Evolutionary conservation across 2,797 vertebrate genomes (phyloP).

Genomic region (Morelia viridis): DNA sequence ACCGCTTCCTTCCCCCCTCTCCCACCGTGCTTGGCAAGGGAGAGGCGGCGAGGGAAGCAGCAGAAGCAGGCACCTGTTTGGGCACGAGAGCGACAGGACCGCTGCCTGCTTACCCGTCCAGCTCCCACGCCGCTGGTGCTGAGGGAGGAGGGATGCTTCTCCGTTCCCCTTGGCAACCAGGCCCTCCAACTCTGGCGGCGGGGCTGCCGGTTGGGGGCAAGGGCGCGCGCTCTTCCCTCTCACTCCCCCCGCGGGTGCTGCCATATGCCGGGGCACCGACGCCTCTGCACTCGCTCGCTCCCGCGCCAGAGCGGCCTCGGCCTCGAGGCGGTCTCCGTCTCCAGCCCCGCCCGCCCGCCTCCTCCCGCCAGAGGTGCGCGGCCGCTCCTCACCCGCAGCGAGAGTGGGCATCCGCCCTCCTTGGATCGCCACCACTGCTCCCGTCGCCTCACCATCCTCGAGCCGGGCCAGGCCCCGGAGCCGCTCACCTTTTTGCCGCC

Average conservation of each 20-base stretch:
- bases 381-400: neutral
- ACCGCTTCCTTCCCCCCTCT: neutral
- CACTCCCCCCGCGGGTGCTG: neutral
- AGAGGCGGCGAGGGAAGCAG: neutral
- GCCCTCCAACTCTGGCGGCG: neutral
- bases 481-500: conserved; percentile 36
- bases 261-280: neutral
- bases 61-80: conserved; percentile 20
- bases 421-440: neutral
- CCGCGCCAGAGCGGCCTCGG: conserved; percentile 35
- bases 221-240: neutral
- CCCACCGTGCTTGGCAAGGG: neutral
- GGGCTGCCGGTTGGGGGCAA: neutral
- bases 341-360: neutral
- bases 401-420: neutral
- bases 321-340: neutral
- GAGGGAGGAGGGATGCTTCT: conserved; percentile 28
- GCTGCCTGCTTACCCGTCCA: conserved; percentile 14
- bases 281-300: neutral
- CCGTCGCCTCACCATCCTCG: neutral
- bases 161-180: conserved; percentile 34
- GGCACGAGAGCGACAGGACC: neutral
- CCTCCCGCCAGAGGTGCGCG: neutral
- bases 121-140: neutral
- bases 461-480: neutral